A percentile compares a stretch with the other conserved stretches of the same genome.
These are phyloP conservation scores for Polypterus bichir DNA, from an alignment of 2,113 vertebrate species.

Conservation along the genomic window DNA sequence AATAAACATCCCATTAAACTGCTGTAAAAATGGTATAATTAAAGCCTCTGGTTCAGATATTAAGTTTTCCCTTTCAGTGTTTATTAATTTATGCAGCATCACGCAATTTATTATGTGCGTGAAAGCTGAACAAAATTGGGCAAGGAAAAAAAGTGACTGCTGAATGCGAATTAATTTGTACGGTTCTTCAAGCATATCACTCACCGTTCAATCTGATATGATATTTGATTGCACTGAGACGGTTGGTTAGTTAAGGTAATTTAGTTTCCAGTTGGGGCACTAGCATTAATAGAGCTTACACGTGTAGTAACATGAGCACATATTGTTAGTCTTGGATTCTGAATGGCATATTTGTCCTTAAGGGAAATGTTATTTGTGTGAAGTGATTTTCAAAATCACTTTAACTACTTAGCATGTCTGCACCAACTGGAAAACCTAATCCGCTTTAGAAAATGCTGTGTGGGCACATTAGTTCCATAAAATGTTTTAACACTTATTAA, in stretches of 20 bases:
- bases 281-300: slow-evolving; percentile 50
- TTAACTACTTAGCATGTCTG: no score
- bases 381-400: no score
- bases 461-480: no score
- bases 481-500: no score
- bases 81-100: slow-evolving; percentile 33
- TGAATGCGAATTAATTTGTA: slow-evolving; percentile 37
- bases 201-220: slow-evolving; percentile 42
- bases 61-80: slow-evolving; percentile 9
- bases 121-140: slow-evolving; percentile 1
- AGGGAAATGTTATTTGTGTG: no score
- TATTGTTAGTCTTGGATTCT: slow-evolving; percentile 5
- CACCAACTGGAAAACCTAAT: no score
- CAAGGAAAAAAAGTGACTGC: slow-evolving; percentile 22
- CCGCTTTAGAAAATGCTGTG: no score
- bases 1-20: no score
- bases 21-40: no score
- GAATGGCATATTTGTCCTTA: no score
- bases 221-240: slow-evolving; percentile 43
- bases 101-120: slow-evolving; percentile 15
- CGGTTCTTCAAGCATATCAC: slow-evolving; percentile 40
- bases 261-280: slow-evolving; percentile 37
- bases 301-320: slow-evolving; percentile 41
- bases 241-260: slow-evolving; percentile 57
- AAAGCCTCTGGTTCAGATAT: no score